phyloP scores from a whole-genome alignment of 2,113 vertebrate species.

The Hypanus sabinus region DNA sequence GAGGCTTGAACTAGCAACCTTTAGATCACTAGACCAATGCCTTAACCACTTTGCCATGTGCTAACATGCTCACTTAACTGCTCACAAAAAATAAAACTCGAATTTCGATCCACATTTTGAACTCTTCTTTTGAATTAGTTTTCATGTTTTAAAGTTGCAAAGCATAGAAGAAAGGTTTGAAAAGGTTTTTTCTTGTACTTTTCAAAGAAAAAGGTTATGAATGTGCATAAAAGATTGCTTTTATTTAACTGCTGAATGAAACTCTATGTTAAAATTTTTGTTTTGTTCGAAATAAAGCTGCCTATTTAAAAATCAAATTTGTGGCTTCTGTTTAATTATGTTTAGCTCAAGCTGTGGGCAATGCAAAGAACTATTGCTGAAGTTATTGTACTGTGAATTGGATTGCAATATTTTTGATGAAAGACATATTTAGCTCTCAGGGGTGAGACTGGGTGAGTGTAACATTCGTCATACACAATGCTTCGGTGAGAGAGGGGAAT shows the following conservation, averaged over 20 bases:
- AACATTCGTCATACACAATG: neutral
- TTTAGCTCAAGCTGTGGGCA: neutral
- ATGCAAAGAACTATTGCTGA: neutral
- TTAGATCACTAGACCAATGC: no score
- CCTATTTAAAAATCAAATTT: neutral
- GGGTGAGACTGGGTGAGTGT: neutral
- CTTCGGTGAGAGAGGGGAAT: neutral
- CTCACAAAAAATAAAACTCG: no score
- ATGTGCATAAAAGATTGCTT: neutral
- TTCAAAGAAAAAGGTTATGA: neutral
- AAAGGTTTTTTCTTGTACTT: neutral
- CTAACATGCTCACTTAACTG: no score
- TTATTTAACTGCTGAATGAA: neutral
- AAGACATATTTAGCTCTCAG: neutral
- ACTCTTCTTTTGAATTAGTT: no score
- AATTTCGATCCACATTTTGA: no score
- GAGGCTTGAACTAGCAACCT: no score
- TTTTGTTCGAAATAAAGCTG: neutral
- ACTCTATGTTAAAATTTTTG: neutral
- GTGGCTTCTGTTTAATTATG: neutral
- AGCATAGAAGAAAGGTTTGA: neutral
- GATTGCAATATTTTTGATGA: neutral
- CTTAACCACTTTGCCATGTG: no score
- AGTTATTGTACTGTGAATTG: neutral
- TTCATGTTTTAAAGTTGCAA: no score